A percentile compares a stretch with the other conserved stretches of the same genome.
Conservation (phyloP, 2,888 invertebrate species). For the Macrosoma leucophasiata region DNA sequence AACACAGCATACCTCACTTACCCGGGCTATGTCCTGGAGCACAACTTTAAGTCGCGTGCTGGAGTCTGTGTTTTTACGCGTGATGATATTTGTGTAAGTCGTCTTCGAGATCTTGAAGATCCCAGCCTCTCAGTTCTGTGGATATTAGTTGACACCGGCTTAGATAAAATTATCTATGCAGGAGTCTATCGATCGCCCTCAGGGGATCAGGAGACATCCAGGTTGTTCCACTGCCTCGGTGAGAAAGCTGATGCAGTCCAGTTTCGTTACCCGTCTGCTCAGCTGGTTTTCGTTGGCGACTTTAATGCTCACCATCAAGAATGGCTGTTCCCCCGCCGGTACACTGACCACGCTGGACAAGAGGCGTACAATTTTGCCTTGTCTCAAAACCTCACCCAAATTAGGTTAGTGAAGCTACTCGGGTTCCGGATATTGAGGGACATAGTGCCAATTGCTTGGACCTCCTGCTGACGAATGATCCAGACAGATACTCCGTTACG, state of each 20-base stretch:
- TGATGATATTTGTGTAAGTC: conserved; percentile 13
- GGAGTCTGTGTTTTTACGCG: conserved; percentile 16
- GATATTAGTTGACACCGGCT: conserved; percentile 11
- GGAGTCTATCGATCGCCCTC: too few relatives aligned
- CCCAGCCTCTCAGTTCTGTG: conserved; percentile 7
- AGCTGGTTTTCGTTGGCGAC: conserved; percentile 7
- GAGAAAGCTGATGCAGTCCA: too few relatives aligned
- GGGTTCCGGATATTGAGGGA: too few relatives aligned
- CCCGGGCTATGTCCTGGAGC: conserved; percentile 8
- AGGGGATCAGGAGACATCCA: too few relatives aligned
- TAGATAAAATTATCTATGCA: too few relatives aligned
- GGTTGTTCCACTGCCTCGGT: conserved; percentile 9
- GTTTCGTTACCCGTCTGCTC: conserved; percentile 5
- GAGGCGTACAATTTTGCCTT: conserved; percentile 12
- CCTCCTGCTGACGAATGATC: conserved; percentile 22
- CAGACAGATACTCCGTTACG: conserved; percentile 17
- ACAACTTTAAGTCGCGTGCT: conserved; percentile 9
- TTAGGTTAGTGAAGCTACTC: conserved; percentile 7
- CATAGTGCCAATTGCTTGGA: conserved; percentile 23
- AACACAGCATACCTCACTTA: too few relatives aligned
- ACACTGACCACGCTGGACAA: conserved; percentile 20
- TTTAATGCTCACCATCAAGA: conserved; percentile 14
- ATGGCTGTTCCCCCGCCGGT: conserved; percentile 21
- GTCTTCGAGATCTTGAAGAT: conserved; percentile 17
- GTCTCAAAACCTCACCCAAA: conserved; percentile 9